Base-by-base conservation (phyloP, 2,888 invertebrate genomes). In the Diarsia dahlii region DNA sequence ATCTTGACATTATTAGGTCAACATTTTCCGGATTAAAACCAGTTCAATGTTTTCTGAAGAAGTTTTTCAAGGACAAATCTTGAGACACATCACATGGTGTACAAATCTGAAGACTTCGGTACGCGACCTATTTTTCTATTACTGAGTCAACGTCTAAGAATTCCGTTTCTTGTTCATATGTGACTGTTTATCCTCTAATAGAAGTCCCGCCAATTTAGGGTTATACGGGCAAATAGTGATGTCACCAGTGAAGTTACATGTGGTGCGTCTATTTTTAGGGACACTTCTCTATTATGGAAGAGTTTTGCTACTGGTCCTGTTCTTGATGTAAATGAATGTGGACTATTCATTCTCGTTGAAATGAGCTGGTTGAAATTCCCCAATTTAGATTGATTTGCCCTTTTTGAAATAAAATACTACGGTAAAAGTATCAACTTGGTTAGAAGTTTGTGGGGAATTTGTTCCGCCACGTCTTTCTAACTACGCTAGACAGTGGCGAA, bases 81-180 rank as follows among this genome's bases (percentile, higher is more conserved):
- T 23, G 67, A 62, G 48, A 18, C 52, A 18, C 52, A 39, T 71
- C 45, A 18, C 56, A 39, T 71, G 58, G 58, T 54, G 58, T 74
- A 67, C 80, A 71, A 78, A 82, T 74, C 69, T 75, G 52, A 76
- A 73, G 60, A 68, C 28, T 70, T 67, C n/a, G 28, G 62, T 10
- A 39, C 60, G 77, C 66, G 87, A 82, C 86, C 84, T 85, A 87
- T 86, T 86, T 88, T 72, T 70, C 76, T 80, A 64, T 73, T 81
- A 71, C 83, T 85, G 88, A 90, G 78, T 89, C 88, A 89, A 85
- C 87, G 91, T 91, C 90, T 91, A 90, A 87, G 89, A 90, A 90
- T 91, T 81, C 80, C n/a, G 69, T 45, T 0, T 67, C 63, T 39
- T 73, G 80, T 64, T 60, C 79, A 68, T 45, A 63, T 83, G 69